Evolutionary conservation across 1,140 invertebrate genomes (phyloP), one percentile per base, ranked within the genome.

Genomic region (Mactra quadrangularis): DNA sequence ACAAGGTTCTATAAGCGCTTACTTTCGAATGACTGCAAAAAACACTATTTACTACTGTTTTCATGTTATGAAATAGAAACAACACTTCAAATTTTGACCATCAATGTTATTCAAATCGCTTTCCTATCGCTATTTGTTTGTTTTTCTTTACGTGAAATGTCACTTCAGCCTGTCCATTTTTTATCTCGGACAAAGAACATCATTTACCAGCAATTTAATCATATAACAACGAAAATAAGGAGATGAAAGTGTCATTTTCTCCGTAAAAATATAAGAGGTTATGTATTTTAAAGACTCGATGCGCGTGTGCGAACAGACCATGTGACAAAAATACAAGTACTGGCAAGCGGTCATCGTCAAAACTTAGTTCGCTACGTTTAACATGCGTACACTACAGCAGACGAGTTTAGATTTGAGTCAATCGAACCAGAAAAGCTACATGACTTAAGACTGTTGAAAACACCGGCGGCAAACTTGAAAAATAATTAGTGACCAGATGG

Each of bases 401-500:
- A 27, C 45, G 7, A 45, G 27, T n/a, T 55, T 25, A 53, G 1
- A 27, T 19, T 2, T 60, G 25, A 22, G 55, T 27, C 52, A 57
- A 70, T 27, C 77, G 41, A 31, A 81, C 45, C 77, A 68, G 50
- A 81, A 81, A 53, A 38, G 38, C 19, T 53, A 81, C 77, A 81
- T 60, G 33, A 41, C 50, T 33, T 53, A 47, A 47, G 64, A 50
- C 45, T 50, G 25, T 68, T 68, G 64, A 68, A 68, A 50, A 47
- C 29, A 50, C 64, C 41, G 25, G 64, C 25, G 64, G 64, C 64
- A 2, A 68, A 68, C 38, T 68, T 81, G n/a, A 27, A 62, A 59
- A 59, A 70, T 57, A 81, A 70, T 70, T 59, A 22, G 52, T 35
- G 50, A 55, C 77, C 77, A 81, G 77, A 81, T 81, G 77, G 64